Evolutionary conservation across 2,797 vertebrate genomes (phyloP).

Genomic region (Nannoperca obscura): DNA sequence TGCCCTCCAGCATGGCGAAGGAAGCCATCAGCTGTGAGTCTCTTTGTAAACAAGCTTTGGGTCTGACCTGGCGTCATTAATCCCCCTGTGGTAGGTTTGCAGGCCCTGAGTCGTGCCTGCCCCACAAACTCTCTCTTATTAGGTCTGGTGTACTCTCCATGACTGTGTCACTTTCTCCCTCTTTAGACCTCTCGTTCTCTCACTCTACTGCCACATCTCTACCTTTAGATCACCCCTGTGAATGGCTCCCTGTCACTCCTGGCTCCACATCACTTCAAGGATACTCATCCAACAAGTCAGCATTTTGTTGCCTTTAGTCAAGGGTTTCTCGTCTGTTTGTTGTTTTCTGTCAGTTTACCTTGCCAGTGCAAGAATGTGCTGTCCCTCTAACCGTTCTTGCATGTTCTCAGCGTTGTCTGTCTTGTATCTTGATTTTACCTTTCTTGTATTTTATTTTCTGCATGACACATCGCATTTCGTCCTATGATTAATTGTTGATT

Average conservation of each 20-base stretch:
- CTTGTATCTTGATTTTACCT: neutral
- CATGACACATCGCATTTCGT: neutral
- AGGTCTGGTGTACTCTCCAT: slow-evolving; percentile 31
- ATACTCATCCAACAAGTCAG: slow-evolving; percentile 55
- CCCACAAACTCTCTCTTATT: slow-evolving; percentile 46
- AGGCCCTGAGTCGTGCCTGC: slow-evolving; percentile 47
- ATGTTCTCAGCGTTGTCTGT: neutral
- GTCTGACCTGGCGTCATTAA: slow-evolving; percentile 65
- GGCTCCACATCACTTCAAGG: slow-evolving; percentile 62
- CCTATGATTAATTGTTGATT: neutral
- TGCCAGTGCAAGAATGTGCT: slow-evolving; percentile 17
- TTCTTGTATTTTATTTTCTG: neutral
- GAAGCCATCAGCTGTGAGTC: slow-evolving; percentile 39
- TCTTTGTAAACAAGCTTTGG: slow-evolving; percentile 67
- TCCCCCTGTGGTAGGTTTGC: slow-evolving; percentile 46
- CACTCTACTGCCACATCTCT: slow-evolving; percentile 26
- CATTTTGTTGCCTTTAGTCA: slow-evolving; percentile 50
- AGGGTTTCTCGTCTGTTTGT: slow-evolving; percentile 14
- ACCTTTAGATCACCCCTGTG: slow-evolving; percentile 33
- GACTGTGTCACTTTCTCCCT: slow-evolving; percentile 43
- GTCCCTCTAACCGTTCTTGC: neutral
- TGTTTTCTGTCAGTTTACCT: slow-evolving; percentile 38
- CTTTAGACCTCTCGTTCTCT: slow-evolving; percentile 49
- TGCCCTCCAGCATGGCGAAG: slow-evolving; percentile 18
- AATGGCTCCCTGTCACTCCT: slow-evolving; percentile 43